These are phyloP conservation scores for Eupithecia subumbrata DNA, from an alignment of 2,888 invertebrate species.

Conservation along the genomic window DNA sequence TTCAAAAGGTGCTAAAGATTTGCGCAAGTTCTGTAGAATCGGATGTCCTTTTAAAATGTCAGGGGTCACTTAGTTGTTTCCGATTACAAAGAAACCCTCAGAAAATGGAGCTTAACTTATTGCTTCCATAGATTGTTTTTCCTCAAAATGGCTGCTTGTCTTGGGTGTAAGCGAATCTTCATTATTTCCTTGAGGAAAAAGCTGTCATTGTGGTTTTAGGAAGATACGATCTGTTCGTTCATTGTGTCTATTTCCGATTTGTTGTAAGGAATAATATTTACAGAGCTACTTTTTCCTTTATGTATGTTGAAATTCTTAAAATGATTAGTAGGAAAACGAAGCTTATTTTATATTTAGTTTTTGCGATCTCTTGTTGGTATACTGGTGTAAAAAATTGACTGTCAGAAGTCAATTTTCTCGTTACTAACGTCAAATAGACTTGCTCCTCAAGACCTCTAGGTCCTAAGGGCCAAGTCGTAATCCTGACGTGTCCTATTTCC, in stretches of 20 bases:
- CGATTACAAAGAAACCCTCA: neutral
- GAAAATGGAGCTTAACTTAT: conserved; percentile 4
- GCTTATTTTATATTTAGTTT: too few species aligned
- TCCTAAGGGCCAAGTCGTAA: too few species aligned
- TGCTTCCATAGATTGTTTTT: neutral
- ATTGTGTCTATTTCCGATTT: neutral
- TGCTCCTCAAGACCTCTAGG: too few species aligned
- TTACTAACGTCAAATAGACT: too few species aligned
- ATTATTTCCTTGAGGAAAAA: conserved; percentile 11
- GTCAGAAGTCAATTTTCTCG: too few species aligned
- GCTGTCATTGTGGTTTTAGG: neutral
- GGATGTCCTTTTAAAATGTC: neutral
- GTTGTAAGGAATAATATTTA: neutral
- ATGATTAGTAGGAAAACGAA: too few species aligned
- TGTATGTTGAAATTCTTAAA: neutral
- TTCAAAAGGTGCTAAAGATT: too few species aligned
- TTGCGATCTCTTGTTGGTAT: too few species aligned
- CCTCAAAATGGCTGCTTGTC: conserved; percentile 5
- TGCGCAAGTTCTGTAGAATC: neutral
- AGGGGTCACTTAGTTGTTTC: neutral
- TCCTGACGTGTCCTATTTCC: too few species aligned
- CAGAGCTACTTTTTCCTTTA: neutral
- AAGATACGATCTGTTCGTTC: neutral
- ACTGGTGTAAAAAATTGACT: too few species aligned
- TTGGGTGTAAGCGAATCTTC: conserved; percentile 1